Conservation (phyloP, 2,888 invertebrate genomes). For the Hyalella azteca region DNA sequence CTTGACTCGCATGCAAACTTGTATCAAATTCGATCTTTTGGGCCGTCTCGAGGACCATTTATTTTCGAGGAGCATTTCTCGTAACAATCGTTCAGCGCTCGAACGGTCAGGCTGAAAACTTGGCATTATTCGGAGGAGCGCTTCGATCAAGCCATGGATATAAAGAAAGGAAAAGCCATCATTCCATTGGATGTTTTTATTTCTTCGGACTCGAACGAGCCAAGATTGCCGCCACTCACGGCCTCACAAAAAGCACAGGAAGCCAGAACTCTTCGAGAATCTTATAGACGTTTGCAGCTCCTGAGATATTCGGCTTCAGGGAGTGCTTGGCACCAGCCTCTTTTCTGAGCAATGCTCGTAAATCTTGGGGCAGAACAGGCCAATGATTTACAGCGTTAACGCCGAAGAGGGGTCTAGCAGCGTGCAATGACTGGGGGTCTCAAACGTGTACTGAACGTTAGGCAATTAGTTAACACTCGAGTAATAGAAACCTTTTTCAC, state of each 20-base stretch:
- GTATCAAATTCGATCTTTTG: constrained; percentile 23
- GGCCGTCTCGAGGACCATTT: not conserved
- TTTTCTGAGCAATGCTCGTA: constrained; percentile 24
- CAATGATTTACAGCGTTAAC: constrained; percentile 33
- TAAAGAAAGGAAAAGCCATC: constrained; percentile 37
- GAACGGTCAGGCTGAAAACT: constrained; percentile 35
- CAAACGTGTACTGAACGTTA: not conserved
- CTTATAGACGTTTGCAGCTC: constrained; percentile 36
- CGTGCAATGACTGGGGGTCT: not conserved
- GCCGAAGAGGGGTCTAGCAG: not conserved
- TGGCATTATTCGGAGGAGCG: constrained; percentile 26
- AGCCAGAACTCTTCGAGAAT: constrained; percentile 20
- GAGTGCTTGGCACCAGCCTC: constrained; percentile 26
- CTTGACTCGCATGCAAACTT: constrained; percentile 35
- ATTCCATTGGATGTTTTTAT: constrained; percentile 31
- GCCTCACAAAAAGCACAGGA: constrained; percentile 33
- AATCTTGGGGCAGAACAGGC: constrained; percentile 5
- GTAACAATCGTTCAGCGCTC: constrained; percentile 24
- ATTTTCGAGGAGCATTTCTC: constrained; percentile 32
- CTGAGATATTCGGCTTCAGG: constrained; percentile 30
- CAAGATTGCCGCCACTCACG: constrained; percentile 33
- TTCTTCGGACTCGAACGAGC: constrained; percentile 30
- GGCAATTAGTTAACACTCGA: not conserved
- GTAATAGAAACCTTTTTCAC: constrained; percentile 10
- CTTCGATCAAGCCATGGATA: constrained; percentile 34